These are phyloP conservation scores for Dusona sp. DNA, from an alignment of 2,888 invertebrate species.

Conservation along the genomic window DNA sequence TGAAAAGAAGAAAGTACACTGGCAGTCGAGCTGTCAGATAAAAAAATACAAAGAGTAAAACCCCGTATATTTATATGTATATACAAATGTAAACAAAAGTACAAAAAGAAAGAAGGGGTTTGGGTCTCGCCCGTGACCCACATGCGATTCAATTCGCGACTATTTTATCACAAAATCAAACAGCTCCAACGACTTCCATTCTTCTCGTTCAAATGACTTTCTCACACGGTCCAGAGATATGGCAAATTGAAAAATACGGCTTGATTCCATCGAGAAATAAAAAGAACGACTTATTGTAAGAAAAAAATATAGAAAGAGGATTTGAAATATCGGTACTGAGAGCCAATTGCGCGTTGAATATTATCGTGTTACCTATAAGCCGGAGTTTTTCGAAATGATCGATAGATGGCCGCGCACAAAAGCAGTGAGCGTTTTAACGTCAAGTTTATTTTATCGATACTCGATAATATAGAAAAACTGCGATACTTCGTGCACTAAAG, in stretches of 20 bases:
- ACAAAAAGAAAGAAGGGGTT: conserved; percentile 34
- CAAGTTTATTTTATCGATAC: not conserved
- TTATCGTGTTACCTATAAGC: not conserved
- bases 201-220: conserved; percentile 33
- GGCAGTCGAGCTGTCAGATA: conserved; percentile 16
- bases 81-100: conserved; percentile 9
- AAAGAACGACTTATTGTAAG: not conserved
- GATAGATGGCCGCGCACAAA: conserved; percentile 2
- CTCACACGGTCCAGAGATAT: conserved; percentile 31
- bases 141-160: conserved; percentile 53
- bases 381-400: not conserved
- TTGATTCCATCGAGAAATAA: conserved; percentile 22
- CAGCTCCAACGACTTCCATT: conserved; percentile 37
- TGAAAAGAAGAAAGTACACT: conserved; percentile 44
- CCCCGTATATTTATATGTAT: not conserved
- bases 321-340: not conserved
- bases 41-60: conserved; percentile 32
- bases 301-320: not conserved
- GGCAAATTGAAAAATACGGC: conserved; percentile 10
- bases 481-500: not conserved
- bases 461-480: conserved; percentile 7
- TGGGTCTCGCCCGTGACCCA: conserved; percentile 50
- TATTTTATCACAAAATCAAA: conserved; percentile 52
- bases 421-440: not conserved
- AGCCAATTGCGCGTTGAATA: not conserved